phyloP scores from a whole-genome alignment of 2,888 invertebrate genomes.

The Tachina fera region DNA sequence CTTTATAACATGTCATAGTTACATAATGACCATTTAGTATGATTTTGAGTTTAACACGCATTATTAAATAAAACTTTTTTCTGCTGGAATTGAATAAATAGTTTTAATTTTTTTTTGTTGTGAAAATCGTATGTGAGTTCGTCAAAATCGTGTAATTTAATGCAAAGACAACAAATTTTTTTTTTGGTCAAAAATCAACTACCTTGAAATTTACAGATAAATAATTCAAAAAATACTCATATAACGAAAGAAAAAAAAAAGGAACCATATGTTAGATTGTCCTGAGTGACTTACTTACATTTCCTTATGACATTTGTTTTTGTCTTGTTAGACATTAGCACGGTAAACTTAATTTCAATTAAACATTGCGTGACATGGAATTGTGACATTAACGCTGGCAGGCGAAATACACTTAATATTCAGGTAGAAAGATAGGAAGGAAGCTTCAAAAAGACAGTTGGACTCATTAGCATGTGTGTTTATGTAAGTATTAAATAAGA shows the following conservation, averaged over 20 bases:
- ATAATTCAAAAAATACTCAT: neutral
- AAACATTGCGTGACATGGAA: constrained; percentile 68
- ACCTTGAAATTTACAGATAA: constrained; percentile 1
- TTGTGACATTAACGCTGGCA: constrained; percentile 53
- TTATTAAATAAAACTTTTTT: constrained; percentile 53
- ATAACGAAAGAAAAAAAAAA: neutral
- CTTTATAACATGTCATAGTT: constrained; percentile 62
- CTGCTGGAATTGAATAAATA: constrained; percentile 5
- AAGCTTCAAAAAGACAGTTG: neutral
- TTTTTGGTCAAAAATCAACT: constrained; percentile 1
- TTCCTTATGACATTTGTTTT: constrained; percentile 1
- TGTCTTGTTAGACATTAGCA: constrained; percentile 51
- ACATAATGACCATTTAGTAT: constrained; percentile 32
- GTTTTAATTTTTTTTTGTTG: neutral
- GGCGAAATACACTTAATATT: neutral
- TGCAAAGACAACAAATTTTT: constrained; percentile 16
- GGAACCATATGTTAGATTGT: constrained; percentile 35
- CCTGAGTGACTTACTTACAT: constrained; percentile 36
- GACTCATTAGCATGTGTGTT: constrained; percentile 3
- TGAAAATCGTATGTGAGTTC: neutral
- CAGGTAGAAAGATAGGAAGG: neutral
- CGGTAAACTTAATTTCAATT: constrained; percentile 70
- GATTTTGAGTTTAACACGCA: constrained; percentile 61
- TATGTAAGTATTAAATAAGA: constrained; percentile 41
- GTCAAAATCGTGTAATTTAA: constrained; percentile 20